Evolutionary conservation across 2,888 invertebrate genomes (phyloP).

Genomic region (Drosophila meridionalis): DNA sequence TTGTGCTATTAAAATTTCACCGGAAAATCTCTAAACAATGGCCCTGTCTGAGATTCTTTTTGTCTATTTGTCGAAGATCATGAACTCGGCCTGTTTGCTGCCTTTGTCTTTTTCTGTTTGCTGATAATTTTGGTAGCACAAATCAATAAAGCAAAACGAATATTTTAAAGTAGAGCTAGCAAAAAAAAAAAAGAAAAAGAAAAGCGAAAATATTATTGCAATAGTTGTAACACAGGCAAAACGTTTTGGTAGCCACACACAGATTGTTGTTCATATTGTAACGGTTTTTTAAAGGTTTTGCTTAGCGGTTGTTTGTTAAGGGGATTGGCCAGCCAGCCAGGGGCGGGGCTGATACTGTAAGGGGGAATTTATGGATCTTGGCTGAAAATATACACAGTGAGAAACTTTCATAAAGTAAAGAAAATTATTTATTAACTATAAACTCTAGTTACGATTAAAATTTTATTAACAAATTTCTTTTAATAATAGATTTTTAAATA

Average conservation of each 20-base stretch:
- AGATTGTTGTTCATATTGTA: constrained; percentile 52
- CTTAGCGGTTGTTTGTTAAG: constrained; percentile 14
- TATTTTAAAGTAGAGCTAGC: constrained; percentile 56
- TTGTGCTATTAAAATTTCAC: constrained; percentile 62
- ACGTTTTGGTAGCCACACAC: constrained; percentile 50
- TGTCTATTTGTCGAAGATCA: constrained; percentile 62
- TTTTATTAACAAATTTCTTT: too few species aligned
- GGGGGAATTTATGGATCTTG: constrained; percentile 40
- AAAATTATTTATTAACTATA: not conserved
- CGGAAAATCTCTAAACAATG: constrained; percentile 68
- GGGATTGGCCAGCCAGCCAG: constrained; percentile 15
- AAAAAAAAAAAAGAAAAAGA: not conserved
- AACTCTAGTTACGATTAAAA: too few species aligned
- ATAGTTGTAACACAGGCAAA: constrained; percentile 61
- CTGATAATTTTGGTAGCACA: constrained; percentile 75
- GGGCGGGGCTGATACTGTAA: not conserved
- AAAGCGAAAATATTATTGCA: constrained; percentile 52
- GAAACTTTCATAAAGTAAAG: constrained; percentile 8
- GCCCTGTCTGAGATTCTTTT: constrained; percentile 58
- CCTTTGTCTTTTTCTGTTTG: constrained; percentile 44
- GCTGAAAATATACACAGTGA: constrained; percentile 25
- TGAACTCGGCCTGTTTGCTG: constrained; percentile 59
- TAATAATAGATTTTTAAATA: not conserved
- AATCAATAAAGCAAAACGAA: constrained; percentile 73
- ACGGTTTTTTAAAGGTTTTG: constrained; percentile 50